phyloP scores from a whole-genome alignment of 2,888 invertebrate species.

The Anagyrus pseudococci region DNA sequence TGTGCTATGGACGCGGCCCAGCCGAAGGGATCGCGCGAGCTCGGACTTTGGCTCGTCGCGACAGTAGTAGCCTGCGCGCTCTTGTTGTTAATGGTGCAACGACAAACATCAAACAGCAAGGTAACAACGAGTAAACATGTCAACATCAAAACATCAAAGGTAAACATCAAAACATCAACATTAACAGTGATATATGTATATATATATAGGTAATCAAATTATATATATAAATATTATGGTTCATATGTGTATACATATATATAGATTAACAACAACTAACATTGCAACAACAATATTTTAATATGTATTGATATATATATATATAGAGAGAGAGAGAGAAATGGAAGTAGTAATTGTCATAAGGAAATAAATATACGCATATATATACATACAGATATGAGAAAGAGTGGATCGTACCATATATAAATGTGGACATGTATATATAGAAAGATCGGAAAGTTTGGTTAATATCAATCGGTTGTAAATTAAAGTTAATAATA shows the following conservation, averaged over 20 bases:
- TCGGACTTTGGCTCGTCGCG: slow-evolving; percentile 29
- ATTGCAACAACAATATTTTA: slow-evolving; percentile 57
- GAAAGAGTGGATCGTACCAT: slow-evolving; percentile 45
- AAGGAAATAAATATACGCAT: too few species aligned
- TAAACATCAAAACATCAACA: slow-evolving; percentile 57
- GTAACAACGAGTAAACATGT: slow-evolving; percentile 60
- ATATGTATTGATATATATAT: slow-evolving; percentile 34
- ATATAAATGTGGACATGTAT: slow-evolving; percentile 23
- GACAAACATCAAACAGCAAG: slow-evolving; percentile 60
- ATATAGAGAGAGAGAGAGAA: too few species aligned
- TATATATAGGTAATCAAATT: slow-evolving; percentile 14
- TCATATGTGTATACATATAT: slow-evolving; percentile 41
- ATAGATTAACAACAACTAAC: slow-evolving; percentile 58
- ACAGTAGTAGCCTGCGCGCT: slow-evolving; percentile 34
- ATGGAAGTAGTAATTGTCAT: too few species aligned
- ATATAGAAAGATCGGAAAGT: slow-evolving; percentile 38
- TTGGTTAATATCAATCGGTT: slow-evolving; percentile 19
- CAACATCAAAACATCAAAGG: slow-evolving; percentile 60
- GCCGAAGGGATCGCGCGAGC: too few species aligned
- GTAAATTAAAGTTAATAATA: slow-evolving; percentile 17
- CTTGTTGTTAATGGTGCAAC: slow-evolving; percentile 55
- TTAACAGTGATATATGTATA: slow-evolving; percentile 51
- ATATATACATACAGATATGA: slow-evolving; percentile 36
- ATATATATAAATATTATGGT: slow-evolving; percentile 45
- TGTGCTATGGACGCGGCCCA: too few species aligned